Conservation (phyloP, 2,888 invertebrate species). For the Malthinus flaveolus region DNA sequence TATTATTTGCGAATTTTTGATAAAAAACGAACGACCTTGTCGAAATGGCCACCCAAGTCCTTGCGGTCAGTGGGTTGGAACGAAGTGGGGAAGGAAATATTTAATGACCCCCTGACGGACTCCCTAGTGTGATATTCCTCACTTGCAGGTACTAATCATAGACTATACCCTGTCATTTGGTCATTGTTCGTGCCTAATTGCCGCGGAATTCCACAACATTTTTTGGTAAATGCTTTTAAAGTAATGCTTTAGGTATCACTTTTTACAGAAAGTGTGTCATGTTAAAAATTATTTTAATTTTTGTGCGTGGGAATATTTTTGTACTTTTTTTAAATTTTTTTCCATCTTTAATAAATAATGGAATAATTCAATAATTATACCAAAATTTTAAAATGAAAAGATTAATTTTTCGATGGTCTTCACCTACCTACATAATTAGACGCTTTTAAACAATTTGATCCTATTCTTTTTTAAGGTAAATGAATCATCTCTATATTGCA, state of each 20-base stretch:
- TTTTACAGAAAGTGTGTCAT: constrained; percentile 24
- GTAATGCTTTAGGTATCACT: constrained; percentile 24
- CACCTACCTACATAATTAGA: too few relatives aligned
- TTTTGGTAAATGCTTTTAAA: constrained; percentile 29
- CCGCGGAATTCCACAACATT: constrained; percentile 26
- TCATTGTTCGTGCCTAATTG: constrained; percentile 38
- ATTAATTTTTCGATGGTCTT: neutral
- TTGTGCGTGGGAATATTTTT: constrained; percentile 18
- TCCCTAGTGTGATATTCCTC: constrained; percentile 43
- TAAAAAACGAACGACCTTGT: constrained; percentile 32
- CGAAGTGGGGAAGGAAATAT: constrained; percentile 14
- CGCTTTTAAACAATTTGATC: too few relatives aligned
- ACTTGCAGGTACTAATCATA: constrained; percentile 39
- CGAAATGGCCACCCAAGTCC: constrained; percentile 36
- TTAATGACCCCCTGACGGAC: constrained; percentile 35
- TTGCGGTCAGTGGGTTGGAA: constrained; percentile 29
- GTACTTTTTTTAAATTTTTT: constrained; percentile 1
- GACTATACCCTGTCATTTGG: constrained; percentile 41
- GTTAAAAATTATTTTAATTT: constrained; percentile 16
- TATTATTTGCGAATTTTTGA: constrained; percentile 26
- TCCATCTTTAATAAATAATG: neutral
- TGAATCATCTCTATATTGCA: too few relatives aligned
- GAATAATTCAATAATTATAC: constrained; percentile 3
- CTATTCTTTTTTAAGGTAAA: too few relatives aligned
- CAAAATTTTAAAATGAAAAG: constrained; percentile 2